phyloP scores from a whole-genome alignment of 1,140 invertebrate genomes.

The Oscheius sp. region DNA sequence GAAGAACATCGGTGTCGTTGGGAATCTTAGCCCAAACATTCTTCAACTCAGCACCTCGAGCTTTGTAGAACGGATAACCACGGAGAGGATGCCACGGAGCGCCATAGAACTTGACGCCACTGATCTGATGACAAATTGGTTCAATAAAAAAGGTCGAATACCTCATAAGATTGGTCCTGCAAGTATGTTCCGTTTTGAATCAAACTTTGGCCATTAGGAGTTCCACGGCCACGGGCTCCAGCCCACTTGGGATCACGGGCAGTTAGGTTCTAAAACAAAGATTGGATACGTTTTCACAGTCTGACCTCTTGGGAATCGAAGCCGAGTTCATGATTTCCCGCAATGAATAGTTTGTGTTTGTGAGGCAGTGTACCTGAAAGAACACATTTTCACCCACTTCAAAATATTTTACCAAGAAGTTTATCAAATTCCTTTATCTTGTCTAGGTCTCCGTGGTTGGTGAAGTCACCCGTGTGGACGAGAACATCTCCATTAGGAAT shows the following conservation, averaged over 20 bases:
- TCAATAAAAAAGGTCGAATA: conserved; percentile 19
- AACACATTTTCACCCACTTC: too few relatives aligned
- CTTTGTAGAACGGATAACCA: conserved; percentile 34
- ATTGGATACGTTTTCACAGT: too few relatives aligned
- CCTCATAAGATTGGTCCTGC: conserved; percentile 44
- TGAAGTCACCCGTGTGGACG: conserved; percentile 84
- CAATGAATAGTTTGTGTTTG: conserved; percentile 79
- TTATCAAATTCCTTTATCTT: conserved; percentile 76
- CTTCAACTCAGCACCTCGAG: not conserved
- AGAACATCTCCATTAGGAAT: conserved; percentile 73
- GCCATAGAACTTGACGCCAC: conserved; percentile 54
- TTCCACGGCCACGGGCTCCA: conserved; percentile 45
- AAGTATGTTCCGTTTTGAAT: conserved; percentile 52
- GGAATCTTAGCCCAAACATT: conserved; percentile 15
- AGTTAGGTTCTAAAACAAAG: conserved; percentile 10
- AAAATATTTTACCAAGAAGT: too few relatives aligned
- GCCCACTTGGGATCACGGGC: not conserved
- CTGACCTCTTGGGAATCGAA: too few relatives aligned
- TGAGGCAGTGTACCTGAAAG: conserved; percentile 73
- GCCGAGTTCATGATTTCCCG: conserved; percentile 83
- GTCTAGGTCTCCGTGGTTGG: conserved; percentile 72
- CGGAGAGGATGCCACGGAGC: conserved; percentile 69
- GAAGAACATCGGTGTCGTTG: conserved; percentile 71
- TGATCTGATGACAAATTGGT: conserved; percentile 33
- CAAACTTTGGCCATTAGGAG: conserved; percentile 47